These are phyloP conservation scores for Drosophila helvetica DNA, from an alignment of 2,888 invertebrate species.

Conservation along the genomic window DNA sequence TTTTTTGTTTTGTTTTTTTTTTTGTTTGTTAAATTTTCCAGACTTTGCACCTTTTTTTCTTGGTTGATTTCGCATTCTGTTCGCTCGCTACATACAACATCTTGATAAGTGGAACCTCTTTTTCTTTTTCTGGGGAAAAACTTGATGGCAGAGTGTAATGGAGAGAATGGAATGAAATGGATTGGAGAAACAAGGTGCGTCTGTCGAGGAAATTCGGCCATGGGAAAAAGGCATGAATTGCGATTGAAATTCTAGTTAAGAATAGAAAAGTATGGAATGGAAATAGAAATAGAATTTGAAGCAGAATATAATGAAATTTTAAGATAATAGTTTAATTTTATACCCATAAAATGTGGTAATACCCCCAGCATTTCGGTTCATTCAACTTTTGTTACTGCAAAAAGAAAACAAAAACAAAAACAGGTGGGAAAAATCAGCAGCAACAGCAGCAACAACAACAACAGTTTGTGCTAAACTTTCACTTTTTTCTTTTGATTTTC, in stretches of 20 bases:
- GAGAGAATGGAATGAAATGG: neutral
- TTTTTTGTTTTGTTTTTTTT: conserved; percentile 13
- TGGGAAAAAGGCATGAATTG: conserved; percentile 25
- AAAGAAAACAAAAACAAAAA: neutral
- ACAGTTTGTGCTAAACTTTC: conserved; percentile 64
- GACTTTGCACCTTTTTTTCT: conserved; percentile 1
- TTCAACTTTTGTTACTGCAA: conserved; percentile 23
- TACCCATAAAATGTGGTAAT: conserved; percentile 10
- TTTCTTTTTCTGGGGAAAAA: conserved; percentile 28
- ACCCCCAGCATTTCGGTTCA: conserved; percentile 10
- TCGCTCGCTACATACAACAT: conserved; percentile 14
- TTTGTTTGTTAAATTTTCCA: conserved; percentile 19
- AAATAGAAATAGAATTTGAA: neutral
- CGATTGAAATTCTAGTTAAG: conserved; percentile 13
- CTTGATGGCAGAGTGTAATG: neutral
- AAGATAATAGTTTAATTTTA: conserved; percentile 21
- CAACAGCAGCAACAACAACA: conserved; percentile 1
- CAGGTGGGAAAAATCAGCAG: conserved; percentile 30
- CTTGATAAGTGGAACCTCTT: conserved; percentile 33
- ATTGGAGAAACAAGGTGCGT: neutral
- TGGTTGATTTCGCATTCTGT: conserved; percentile 33
- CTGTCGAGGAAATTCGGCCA: conserved; percentile 15
- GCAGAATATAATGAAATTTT: conserved; percentile 1
- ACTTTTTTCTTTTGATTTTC: conserved; percentile 48
- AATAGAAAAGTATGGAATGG: neutral